These are phyloP conservation scores for Oryctes rhinoceros DNA, from an alignment of 1,140 invertebrate genomes.

Conservation along the genomic window DNA sequence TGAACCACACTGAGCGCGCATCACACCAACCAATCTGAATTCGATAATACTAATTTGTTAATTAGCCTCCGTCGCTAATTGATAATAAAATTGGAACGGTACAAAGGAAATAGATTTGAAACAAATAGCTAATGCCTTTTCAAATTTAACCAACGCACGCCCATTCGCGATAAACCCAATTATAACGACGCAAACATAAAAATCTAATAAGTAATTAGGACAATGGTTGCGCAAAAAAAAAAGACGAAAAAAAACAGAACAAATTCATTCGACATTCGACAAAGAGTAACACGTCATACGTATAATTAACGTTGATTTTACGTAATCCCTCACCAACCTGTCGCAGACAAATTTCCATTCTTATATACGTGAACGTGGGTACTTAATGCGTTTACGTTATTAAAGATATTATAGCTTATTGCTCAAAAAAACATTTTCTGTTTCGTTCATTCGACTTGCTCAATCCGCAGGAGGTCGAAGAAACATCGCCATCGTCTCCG, in stretches of 20 bases:
- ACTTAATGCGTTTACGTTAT: neutral
- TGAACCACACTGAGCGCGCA: too few relatives aligned
- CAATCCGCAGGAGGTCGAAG: neutral
- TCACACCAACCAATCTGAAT: too few relatives aligned
- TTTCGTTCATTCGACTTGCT: neutral
- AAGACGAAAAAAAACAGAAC: neutral
- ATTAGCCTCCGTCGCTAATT: neutral
- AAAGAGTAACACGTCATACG: constrained; percentile 1
- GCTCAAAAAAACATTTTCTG: neutral
- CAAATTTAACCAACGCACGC: neutral
- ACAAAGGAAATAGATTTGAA: neutral
- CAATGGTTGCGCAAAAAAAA: neutral
- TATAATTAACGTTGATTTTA: constrained; percentile 5
- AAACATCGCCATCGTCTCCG: neutral
- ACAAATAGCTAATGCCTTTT: constrained; percentile 13
- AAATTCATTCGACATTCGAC: neutral
- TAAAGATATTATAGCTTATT: constrained; percentile 12
- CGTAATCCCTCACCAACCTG: neutral
- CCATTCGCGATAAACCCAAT: too few relatives aligned
- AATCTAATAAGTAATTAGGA: neutral
- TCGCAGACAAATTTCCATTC: constrained; percentile 1
- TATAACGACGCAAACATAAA: neutral
- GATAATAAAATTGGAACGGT: neutral
- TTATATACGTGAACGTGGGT: neutral
- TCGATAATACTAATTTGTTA: neutral